Conservation (phyloP, 2,888 invertebrate species). For the Leptopilina syphax region DNA sequence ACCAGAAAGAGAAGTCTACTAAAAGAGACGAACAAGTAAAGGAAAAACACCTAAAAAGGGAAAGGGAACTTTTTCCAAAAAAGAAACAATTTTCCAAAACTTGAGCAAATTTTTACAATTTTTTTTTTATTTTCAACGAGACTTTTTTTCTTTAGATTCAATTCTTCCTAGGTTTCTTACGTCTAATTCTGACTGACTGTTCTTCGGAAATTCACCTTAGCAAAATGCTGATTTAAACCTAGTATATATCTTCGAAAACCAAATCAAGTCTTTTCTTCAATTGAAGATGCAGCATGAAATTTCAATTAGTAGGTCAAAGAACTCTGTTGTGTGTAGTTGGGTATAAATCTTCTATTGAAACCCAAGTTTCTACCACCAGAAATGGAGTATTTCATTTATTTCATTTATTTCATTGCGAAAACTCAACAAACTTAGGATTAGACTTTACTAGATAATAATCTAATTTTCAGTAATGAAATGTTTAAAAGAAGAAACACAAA, state of each 20-base stretch:
- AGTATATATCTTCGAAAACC: background rate
- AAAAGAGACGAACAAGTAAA: constrained; percentile 28
- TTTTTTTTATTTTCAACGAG: background rate
- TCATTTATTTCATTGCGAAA: no score
- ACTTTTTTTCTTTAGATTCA: background rate
- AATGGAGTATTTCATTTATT: no score
- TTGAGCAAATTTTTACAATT: constrained; percentile 8
- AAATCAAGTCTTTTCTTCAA: background rate
- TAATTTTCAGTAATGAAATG: no score
- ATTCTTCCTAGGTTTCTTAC: background rate
- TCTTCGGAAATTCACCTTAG: background rate
- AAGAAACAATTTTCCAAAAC: constrained; percentile 35
- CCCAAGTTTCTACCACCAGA: background rate
- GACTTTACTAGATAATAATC: no score
- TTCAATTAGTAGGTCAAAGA: background rate
- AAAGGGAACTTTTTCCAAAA: background rate
- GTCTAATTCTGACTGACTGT: background rate
- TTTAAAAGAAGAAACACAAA: no score
- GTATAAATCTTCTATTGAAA: background rate
- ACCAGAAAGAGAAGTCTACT: constrained; percentile 46
- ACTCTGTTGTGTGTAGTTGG: background rate
- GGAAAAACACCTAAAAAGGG: background rate
- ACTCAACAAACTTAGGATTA: no score
- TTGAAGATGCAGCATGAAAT: background rate
- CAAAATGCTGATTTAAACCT: background rate